Conservation (phyloP, 2,113 vertebrate genomes). For the Oryzias melastigma region DNA sequence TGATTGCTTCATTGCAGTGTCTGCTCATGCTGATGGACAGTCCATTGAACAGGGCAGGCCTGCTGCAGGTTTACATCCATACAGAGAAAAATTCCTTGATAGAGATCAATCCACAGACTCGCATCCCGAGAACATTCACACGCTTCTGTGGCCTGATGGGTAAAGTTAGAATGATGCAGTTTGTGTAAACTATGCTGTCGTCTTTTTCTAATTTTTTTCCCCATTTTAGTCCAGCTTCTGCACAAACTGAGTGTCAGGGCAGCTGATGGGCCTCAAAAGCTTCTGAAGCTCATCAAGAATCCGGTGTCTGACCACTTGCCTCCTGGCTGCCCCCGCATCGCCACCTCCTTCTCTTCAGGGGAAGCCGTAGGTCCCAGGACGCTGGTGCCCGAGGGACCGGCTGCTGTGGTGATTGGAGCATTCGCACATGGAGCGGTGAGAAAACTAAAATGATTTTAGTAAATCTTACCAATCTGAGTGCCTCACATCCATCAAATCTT, state of each 20-base stretch:
- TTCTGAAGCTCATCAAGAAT: slow-evolving; percentile 94
- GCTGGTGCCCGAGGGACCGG: slow-evolving; percentile 84
- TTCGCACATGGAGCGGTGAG: slow-evolving; percentile 94
- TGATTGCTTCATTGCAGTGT: slow-evolving; percentile 70
- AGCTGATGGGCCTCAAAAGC: slow-evolving; percentile 92
- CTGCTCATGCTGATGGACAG: slow-evolving; percentile 98
- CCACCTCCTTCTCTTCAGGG: slow-evolving; percentile 84
- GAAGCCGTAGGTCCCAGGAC: slow-evolving; percentile 77
- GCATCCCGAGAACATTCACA: slow-evolving; percentile 93
- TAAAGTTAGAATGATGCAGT: slow-evolving; percentile 58
- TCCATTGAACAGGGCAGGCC: slow-evolving; percentile 91
- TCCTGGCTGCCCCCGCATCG: slow-evolving; percentile 87
- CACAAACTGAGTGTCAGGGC: slow-evolving; percentile 96
- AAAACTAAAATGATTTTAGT: neutral
- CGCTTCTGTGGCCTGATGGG: slow-evolving; percentile 98
- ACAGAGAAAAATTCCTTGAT: slow-evolving; percentile 93
- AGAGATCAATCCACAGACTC: slow-evolving; percentile 95
- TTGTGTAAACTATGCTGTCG: neutral
- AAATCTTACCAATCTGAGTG: too few relatives aligned
- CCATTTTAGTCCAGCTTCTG: slow-evolving; percentile 87
- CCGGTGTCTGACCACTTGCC: slow-evolving; percentile 93
- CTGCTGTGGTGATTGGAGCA: slow-evolving; percentile 89
- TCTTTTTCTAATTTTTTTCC: neutral
- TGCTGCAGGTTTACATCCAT: slow-evolving; percentile 95
- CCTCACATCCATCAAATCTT: neutral